A percentile compares a stretch with the other conserved stretches of the same genome.
Evolutionary conservation across 2,888 invertebrate genomes (phyloP).

Genomic region (Eristalinus sepulchralis): DNA sequence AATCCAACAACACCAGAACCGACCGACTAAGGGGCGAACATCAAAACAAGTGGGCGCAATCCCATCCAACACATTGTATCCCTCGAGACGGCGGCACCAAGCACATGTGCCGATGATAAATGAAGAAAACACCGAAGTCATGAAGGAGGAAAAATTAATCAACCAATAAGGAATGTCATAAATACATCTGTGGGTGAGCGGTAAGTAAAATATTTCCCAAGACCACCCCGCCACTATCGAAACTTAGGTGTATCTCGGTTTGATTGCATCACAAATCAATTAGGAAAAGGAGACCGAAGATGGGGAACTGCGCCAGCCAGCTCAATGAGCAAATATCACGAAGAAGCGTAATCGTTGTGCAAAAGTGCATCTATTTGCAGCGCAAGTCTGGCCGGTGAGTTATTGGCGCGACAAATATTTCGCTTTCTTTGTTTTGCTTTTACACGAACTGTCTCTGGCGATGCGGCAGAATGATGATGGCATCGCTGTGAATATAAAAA

Average conservation of each 20-base stretch:
- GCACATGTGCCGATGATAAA: background rate
- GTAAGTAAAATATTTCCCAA: background rate
- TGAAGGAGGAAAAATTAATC: background rate
- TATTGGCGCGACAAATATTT: background rate
- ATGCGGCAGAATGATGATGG: constrained; percentile 19
- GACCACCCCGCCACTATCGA: background rate
- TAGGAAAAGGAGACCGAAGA: background rate
- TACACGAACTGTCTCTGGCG: background rate
- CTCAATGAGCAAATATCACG: background rate
- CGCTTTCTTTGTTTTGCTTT: background rate
- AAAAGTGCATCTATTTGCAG: background rate
- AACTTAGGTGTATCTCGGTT: background rate
- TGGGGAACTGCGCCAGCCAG: background rate
- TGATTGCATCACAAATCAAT: constrained; percentile 14
- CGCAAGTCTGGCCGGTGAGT: background rate
- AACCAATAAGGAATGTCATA: background rate
- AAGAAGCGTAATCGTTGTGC: background rate
- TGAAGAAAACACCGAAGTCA: background rate
- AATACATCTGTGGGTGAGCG: background rate
- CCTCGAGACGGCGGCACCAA: background rate
- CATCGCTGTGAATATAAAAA: constrained; percentile 47
- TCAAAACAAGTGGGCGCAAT: background rate
- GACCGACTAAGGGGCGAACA: background rate
- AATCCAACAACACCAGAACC: background rate
- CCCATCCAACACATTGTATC: background rate